These are phyloP conservation scores for Hydrochoerus hydrochaeris DNA, from an alignment of 2,113 vertebrate species.

Conservation along the genomic window DNA sequence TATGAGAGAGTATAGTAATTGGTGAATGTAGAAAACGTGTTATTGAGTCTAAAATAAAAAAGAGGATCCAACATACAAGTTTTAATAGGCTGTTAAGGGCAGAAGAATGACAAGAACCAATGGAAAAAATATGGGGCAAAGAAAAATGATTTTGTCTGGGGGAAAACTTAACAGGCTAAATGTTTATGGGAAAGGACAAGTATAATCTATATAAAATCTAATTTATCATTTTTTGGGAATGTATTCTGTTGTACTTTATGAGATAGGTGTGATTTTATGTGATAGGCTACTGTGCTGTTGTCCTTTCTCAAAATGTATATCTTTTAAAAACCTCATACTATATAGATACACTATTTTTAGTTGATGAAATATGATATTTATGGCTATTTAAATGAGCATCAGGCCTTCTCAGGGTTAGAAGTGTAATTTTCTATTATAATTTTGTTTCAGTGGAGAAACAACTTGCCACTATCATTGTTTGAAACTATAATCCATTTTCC, in stretches of 20 bases:
- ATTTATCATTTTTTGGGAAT: neutral
- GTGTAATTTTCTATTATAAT: constrained; percentile 9
- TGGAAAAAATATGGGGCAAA: neutral
- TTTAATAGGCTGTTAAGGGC: neutral
- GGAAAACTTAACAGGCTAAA: neutral
- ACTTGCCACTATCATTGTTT: constrained; percentile 42
- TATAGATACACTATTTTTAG: neutral
- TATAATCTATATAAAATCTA: neutral
- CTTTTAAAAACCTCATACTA: neutral
- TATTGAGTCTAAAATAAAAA: neutral
- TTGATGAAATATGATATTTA: constrained; percentile 21
- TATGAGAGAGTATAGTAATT: neutral
- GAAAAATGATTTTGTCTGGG: neutral
- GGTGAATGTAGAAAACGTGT: neutral
- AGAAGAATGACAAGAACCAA: neutral
- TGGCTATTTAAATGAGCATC: constrained; percentile 35
- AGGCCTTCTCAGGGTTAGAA: neutral
- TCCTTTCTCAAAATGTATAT: neutral
- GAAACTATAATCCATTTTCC: constrained; percentile 55
- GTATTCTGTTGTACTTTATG: neutral
- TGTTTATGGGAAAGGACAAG: neutral
- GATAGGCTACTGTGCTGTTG: neutral
- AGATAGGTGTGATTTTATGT: constrained; percentile 34
- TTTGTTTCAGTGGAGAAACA: constrained; percentile 31
- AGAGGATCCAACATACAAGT: neutral